Percentiles rank a stretch among this genome's conserved stretches.
These are phyloP conservation scores for Folsomia manolachei DNA, from an alignment of 2,888 invertebrate genomes.

Conservation along the genomic window DNA sequence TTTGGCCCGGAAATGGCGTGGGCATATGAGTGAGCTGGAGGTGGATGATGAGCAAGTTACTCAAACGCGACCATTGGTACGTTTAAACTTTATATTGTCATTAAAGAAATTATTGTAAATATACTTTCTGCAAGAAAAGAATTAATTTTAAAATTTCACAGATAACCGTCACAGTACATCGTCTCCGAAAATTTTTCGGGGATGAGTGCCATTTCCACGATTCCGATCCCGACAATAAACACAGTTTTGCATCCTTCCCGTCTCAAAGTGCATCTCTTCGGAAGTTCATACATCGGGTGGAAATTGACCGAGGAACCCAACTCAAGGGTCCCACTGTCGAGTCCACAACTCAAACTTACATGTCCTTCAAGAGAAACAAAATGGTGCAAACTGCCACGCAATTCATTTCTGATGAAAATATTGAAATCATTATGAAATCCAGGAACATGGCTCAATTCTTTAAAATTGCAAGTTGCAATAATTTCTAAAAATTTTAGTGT, in stretches of 20 bases:
- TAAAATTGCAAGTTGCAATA: background rate
- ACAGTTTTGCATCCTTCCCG: slow-evolving; percentile 31
- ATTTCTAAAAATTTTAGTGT: background rate
- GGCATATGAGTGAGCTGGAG: slow-evolving; percentile 47
- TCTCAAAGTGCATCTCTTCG: slow-evolving; percentile 30
- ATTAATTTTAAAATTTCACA: slow-evolving; percentile 10
- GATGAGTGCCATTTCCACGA: slow-evolving; percentile 32
- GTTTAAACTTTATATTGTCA: no score
- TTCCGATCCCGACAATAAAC: slow-evolving; percentile 25
- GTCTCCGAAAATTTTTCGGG: slow-evolving; percentile 32
- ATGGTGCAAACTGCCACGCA: slow-evolving; percentile 46
- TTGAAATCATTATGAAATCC: slow-evolving; percentile 33
- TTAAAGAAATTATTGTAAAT: no score
- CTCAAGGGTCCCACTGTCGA: slow-evolving; percentile 38
- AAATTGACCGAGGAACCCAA: slow-evolving; percentile 44
- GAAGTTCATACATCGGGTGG: slow-evolving; percentile 33
- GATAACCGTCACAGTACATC: slow-evolving; percentile 30
- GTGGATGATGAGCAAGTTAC: slow-evolving; percentile 41
- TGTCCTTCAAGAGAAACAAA: slow-evolving; percentile 49
- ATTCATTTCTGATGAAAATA: slow-evolving; percentile 31
- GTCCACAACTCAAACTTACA: slow-evolving; percentile 44
- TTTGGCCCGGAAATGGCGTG: slow-evolving; percentile 46
- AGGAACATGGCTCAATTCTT: slow-evolving; percentile 38
- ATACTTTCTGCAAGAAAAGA: background rate
- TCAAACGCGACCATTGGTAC: slow-evolving; percentile 45